Base-by-base conservation (phyloP, 2,888 invertebrate species). In the Rhagium mordax region DNA sequence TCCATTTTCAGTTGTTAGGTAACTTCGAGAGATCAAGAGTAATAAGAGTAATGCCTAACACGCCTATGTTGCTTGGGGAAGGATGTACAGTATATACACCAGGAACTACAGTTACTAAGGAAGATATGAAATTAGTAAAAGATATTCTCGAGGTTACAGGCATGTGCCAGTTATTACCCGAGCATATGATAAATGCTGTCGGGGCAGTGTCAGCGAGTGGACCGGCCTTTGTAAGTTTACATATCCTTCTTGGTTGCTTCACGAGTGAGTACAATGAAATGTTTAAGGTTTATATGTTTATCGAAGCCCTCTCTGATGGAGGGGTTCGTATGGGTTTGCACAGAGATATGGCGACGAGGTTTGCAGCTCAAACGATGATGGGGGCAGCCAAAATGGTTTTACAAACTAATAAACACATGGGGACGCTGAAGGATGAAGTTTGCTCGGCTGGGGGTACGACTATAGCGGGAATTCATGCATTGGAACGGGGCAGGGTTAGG, bases 221-320 rank as follows among this genome's bases (percentile, higher is more conserved):
- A 2, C 97, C 97, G 29, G 98, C 98, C 47, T 98, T 94, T 91
- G 96, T 97, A 89, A 91, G 93, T 89, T 66, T 66, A 48, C n/a
- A n/a, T n/a, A n/a, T n/a, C n/a, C n/a, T n/a, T n/a, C n/a, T n/a
- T n/a, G n/a, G n/a, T 48, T 13, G 13, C 1, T 33, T 33, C 13
- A 33, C 1, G 13, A 33, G 13, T 13, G 6, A 41, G 13, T 13
- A 41, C 2, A 41, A n/a, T 53, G n/a, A 20, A 10, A 10, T 53
- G 21, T 72, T 89, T 29, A 84, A 94, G 94, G 92, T 94, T 65
- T 98, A 95, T 85, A 90, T 95, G 70, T 92, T 97, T 69, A 95
- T 97, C 77, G 98, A 98, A 88, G 96, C 97, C 0, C 86, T 98
- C 79, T 94, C 98, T 0, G 98, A 98, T 88, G 98, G 97, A 21